phyloP scores from a whole-genome alignment of 2,888 invertebrate species.

The Amiota minor region DNA sequence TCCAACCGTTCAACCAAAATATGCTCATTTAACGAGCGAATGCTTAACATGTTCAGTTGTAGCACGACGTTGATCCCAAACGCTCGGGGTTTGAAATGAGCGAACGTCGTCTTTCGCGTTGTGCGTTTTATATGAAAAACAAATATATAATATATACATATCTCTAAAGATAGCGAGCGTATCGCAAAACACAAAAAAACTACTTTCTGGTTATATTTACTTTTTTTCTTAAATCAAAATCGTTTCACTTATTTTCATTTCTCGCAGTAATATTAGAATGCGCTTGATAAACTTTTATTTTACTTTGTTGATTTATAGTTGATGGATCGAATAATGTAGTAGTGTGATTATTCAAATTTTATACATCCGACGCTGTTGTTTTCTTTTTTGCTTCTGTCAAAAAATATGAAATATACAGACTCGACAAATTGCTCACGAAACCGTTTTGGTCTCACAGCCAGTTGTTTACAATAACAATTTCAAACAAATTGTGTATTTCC shows the following conservation, averaged over 20 bases:
- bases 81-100: conserved; percentile 52
- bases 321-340: background rate
- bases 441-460: no score
- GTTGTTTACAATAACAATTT: no score
- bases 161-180: no score
- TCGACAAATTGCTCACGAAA: no score
- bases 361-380: conserved; percentile 9
- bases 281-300: conserved; percentile 57
- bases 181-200: no score
- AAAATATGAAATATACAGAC: no score
- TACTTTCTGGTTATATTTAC: background rate
- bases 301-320: conserved; percentile 51
- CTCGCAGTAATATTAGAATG: conserved; percentile 33
- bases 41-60: conserved; percentile 61
- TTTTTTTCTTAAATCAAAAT: background rate
- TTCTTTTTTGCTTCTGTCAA: background rate
- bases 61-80: conserved; percentile 66
- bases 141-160: background rate
- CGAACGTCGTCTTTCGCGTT: conserved; percentile 13
- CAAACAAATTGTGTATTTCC: no score
- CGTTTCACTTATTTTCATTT: background rate
- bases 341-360: conserved; percentile 10
- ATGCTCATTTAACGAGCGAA: conserved; percentile 4
- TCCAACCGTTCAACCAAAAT: background rate
- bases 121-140: background rate